Evolutionary conservation across 2,888 invertebrate species (phyloP).

Genomic region (Lasioglossum morio): DNA sequence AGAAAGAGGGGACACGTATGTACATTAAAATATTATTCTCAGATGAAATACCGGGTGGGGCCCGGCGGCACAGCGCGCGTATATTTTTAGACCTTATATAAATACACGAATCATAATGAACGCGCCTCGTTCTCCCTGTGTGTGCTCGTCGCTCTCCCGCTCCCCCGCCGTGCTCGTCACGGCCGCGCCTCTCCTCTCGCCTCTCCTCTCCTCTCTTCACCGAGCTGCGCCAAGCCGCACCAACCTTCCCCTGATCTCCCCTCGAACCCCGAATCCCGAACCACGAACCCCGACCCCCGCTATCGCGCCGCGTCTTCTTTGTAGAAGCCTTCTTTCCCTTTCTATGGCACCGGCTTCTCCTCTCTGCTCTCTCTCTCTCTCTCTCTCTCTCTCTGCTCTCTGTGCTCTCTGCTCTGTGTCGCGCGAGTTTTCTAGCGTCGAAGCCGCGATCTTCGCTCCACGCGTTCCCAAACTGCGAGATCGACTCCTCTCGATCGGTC

Average conservation of each 20-base stretch:
- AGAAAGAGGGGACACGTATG: slow-evolving; percentile 73
- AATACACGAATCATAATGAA: slow-evolving; percentile 85
- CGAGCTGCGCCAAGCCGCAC: background rate
- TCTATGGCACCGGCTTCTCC: slow-evolving; percentile 37
- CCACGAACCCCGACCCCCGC: slow-evolving; percentile 42
- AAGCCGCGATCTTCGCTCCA: background rate
- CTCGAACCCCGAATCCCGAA: background rate
- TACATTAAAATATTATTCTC: slow-evolving; percentile 85
- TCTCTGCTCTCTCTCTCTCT: background rate
- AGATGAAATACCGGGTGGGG: slow-evolving; percentile 85
- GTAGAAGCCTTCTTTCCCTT: slow-evolving; percentile 63
- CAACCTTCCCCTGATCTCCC: background rate
- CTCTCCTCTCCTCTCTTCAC: background rate
- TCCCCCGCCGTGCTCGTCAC: slow-evolving; percentile 29
- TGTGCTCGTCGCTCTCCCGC: slow-evolving; percentile 58
- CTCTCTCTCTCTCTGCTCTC: too few relatives aligned
- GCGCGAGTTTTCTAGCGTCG: background rate
- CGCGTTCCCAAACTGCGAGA: background rate
- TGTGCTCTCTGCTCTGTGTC: background rate
- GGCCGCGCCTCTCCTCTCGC: slow-evolving; percentile 38
- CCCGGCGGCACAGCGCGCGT: slow-evolving; percentile 81
- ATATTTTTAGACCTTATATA: slow-evolving; percentile 85
- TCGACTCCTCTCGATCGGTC: background rate
- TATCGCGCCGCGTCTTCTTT: slow-evolving; percentile 64
- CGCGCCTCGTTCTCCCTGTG: slow-evolving; percentile 76